Base-by-base conservation (phyloP, 2,888 invertebrate genomes). In the Hydroisotoma schaefferi region DNA sequence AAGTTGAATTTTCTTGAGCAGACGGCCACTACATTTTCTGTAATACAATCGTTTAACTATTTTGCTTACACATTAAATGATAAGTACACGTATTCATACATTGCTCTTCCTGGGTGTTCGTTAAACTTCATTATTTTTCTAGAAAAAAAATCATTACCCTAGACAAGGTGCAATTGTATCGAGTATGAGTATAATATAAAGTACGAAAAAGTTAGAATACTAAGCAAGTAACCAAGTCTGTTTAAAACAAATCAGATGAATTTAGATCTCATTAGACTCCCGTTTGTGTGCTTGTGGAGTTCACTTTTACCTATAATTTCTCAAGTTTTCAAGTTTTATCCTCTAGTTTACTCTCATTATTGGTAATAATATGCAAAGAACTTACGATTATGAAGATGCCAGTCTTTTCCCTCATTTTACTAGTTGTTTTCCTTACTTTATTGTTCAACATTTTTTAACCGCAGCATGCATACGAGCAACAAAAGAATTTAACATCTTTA, bases 371-470 rank as follows among this genome's bases (percentile, higher is more conserved):
- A 52, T 37, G 28, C 40, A 52, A 18, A 55, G 15, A n/a, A 55
- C 23, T 15, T 29, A 25, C 20, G 37, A n/a, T n/a, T n/a, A n/a
- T n/a, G n/a, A 28, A 49, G 49, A 51, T 64, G n/a, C 59, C 51
- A 57, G 63, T 60, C 47, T 63, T 57, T 60, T 53, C 23, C n/a
- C 22, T 46, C 43, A 49, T 59, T 55, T 63, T 57, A n/a, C n/a
- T n/a, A n/a, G 48, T 54, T 49, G 49, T 49, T 49, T 49, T 27
- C 28, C 28, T 49, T 49, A 49, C 49, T 49, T 49, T 27, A 46
- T 46, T 46, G 46, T 46, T 46, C 46, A 46, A 46, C 46, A 46
- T 46, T 46, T 46, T 46, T 46, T 46, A 18, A 23, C n/a, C n/a
- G n/a, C n/a, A n/a, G n/a, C n/a, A n/a, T n/a, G n/a, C n/a, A n/a